phyloP scores from a whole-genome alignment of 2,797 vertebrate species.

The Coracias cyanogaster region DNA sequence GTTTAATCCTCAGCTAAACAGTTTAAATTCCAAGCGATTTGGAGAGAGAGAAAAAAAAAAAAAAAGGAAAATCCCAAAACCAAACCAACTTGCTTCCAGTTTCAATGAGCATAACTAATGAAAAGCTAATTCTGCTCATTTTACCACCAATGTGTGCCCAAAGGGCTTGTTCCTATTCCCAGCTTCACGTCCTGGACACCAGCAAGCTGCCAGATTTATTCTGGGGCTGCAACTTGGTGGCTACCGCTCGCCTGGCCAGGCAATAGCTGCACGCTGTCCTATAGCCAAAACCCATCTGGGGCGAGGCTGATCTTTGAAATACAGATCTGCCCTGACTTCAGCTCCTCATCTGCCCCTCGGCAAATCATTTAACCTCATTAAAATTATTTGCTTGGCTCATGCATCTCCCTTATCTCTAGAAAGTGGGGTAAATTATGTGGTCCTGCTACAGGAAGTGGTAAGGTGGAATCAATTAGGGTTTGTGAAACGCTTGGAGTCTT shows the following conservation, averaged over 20 bases:
- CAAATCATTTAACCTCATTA: background rate
- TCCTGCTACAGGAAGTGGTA: background rate
- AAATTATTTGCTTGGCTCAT: background rate
- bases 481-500: background rate
- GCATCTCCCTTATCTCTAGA: background rate
- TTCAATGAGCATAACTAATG: background rate
- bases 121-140: background rate
- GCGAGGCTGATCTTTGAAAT: background rate
- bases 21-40: constrained; percentile 67
- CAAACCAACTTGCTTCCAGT: background rate
- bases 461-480: background rate
- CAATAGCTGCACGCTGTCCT: background rate
- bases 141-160: rapidly evolving
- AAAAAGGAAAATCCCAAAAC: background rate
- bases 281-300: background rate
- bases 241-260: background rate
- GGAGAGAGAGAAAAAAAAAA: background rate
- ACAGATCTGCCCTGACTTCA: background rate
- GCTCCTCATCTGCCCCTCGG: background rate
- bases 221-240: background rate
- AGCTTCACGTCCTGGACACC: rapidly evolving
- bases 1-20: constrained; percentile 68
- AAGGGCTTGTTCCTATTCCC: background rate
- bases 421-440: background rate
- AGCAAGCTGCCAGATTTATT: background rate